These are phyloP conservation scores for Lutjanus argentimaculatus DNA, from an alignment of 2,797 vertebrate genomes.

Conservation along the genomic window DNA sequence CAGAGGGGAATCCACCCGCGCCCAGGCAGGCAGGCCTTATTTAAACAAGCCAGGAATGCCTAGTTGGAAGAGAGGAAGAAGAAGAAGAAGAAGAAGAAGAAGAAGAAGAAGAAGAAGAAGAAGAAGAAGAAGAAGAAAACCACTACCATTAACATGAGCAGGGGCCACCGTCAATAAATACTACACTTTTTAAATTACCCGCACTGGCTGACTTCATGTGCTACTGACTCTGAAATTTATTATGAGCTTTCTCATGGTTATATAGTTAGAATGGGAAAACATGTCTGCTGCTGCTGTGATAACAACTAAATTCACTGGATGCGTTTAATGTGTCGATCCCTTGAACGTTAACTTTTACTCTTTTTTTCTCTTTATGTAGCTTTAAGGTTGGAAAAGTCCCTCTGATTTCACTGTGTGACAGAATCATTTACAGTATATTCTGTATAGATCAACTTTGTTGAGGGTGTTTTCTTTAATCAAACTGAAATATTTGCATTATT, in stretches of 20 bases:
- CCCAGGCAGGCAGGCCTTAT: constrained; percentile 90
- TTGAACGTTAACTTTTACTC: neutral
- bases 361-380: neutral
- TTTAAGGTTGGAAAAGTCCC: neutral
- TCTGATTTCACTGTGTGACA: neutral
- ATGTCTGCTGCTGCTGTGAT: constrained; percentile 12
- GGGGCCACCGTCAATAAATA: constrained; percentile 76
- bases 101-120: constrained; percentile 63
- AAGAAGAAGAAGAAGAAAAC: constrained; percentile 60
- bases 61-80: constrained; percentile 82
- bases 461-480: neutral
- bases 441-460: neutral
- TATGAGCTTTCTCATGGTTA: constrained; percentile 41
- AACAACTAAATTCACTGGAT: neutral
- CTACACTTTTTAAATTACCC: constrained; percentile 72
- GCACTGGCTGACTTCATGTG: constrained; percentile 63
- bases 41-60: constrained; percentile 93
- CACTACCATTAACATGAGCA: constrained; percentile 74
- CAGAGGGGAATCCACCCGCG: constrained; percentile 91
- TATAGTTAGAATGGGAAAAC: constrained; percentile 9
- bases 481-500: neutral
- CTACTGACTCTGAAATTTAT: constrained; percentile 65
- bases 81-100: constrained; percentile 61
- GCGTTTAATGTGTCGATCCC: constrained; percentile 22
- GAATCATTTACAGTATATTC: neutral